Evolutionary conservation across 2,113 vertebrate species (phyloP), one percentile per base, ranked within the genome.

Genomic region (Brachyhypopomus occidentalis): DNA sequence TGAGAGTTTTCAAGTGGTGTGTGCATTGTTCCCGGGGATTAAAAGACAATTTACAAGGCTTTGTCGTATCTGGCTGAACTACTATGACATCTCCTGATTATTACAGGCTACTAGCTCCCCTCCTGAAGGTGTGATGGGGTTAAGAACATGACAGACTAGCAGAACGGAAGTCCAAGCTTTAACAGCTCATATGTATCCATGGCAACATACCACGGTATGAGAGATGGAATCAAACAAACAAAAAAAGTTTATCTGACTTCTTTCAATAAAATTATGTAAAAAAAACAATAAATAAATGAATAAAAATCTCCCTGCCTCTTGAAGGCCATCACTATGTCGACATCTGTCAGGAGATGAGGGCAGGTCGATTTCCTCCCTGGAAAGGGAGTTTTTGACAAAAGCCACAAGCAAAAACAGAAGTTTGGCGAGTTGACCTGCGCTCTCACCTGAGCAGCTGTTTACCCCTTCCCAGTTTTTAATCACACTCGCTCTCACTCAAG

Each of bases 131-230:
- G 58, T 71, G 9, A 77, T 77, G 55, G 16, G 6, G 38, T 63
- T 45, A 63, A 56, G 52, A 27, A 55, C 16, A 38, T 3, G 4
- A 23, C 2, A 64, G 58, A 60, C 6, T 45, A 34, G 27, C 30
- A 23, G 45, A 12, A 77, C 36, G 52, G 4, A 22, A 70, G 16
- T 34, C 30, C 45, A n/a, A 36, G 66, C 34, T 69, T 79, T 72
- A 38, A 63, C 58, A 16, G 23, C 17, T 64, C 74, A 72, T 41
- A 63, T 16, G 82, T 76, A 27, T 62, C 77, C 82, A 75, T 75
- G 72, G 72, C 77, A 75, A 83, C 82, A 48, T 60, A 52, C 52
- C 77, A 70, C 25, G 41, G 38, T 7, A 8, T 41, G 48, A 59
- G 0, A 66, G 20, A 19, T 23, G 36, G 23, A 27, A 66, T 52